A percentile compares a stretch with the other conserved stretches of the same genome.
Conservation (phyloP, 2,888 invertebrate species). For the Calliscelio sp. region DNA sequence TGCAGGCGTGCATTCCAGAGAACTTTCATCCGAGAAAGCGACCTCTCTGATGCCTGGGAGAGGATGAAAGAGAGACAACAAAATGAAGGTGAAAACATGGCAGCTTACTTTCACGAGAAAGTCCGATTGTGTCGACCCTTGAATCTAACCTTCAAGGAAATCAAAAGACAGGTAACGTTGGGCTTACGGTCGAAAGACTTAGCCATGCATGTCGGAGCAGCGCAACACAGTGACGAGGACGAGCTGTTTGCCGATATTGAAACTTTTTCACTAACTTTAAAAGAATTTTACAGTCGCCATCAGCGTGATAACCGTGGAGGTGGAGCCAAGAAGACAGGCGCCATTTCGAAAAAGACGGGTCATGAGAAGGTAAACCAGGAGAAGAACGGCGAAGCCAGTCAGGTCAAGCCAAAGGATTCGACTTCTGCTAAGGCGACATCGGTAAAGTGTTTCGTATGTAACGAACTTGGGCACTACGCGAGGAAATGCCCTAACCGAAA, state of each 20-base stretch:
- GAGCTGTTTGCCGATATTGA: neutral
- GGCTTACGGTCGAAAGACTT: neutral
- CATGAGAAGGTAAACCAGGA: neutral
- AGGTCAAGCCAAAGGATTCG: neutral
- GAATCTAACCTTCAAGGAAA: neutral
- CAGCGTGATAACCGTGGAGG: no score
- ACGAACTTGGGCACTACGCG: neutral
- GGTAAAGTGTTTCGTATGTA: neutral
- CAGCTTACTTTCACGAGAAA: slow-evolving; percentile 62
- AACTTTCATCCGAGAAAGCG: slow-evolving; percentile 9
- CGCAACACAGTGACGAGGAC: neutral
- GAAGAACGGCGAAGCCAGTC: neutral
- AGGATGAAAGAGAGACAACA: slow-evolving; percentile 1
- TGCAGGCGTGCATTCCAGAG: neutral
- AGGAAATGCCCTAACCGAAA: neutral
- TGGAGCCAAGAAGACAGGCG: no score
- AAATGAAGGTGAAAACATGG: neutral
- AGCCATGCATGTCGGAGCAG: neutral
- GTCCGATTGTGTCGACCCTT: slow-evolving; percentile 42
- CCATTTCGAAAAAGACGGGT: neutral
- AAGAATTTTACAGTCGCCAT: neutral
- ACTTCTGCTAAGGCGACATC: neutral
- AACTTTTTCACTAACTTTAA: neutral
- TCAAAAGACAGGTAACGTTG: neutral
- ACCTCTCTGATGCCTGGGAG: slow-evolving; percentile 9